A percentile compares a stretch with the other conserved stretches of the same genome.
These are phyloP conservation scores for Coremacera marginata DNA, from an alignment of 2,888 invertebrate species.

Conservation along the genomic window DNA sequence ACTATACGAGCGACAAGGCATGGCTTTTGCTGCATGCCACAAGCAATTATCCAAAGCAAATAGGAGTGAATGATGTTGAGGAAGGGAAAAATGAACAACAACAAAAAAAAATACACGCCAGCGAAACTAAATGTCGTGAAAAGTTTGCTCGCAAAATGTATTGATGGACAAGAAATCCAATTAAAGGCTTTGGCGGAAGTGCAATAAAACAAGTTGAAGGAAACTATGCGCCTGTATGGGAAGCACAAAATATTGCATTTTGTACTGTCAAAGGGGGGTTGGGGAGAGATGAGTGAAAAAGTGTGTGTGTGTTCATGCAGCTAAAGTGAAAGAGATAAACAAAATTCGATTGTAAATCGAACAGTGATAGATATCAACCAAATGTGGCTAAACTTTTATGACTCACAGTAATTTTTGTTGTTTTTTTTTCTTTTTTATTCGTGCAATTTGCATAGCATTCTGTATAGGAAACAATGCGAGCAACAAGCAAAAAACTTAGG, in stretches of 20 bases:
- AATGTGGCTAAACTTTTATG: too few species aligned
- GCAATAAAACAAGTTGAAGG: not conserved
- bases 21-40: not conserved
- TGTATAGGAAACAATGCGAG: not conserved
- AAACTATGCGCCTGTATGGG: too few species aligned
- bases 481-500: not conserved
- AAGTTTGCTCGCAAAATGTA: not conserved
- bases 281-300: too few species aligned
- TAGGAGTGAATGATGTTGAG: not conserved
- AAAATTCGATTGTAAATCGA: too few species aligned
- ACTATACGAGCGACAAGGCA: not conserved
- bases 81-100: not conserved
- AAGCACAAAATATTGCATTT: too few species aligned
- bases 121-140: not conserved
- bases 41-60: constrained; percentile 15
- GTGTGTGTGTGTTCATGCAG: too few species aligned
- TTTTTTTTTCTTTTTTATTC: not conserved
- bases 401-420: not conserved
- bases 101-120: not conserved
- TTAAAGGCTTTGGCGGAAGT: not conserved
- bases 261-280: too few species aligned
- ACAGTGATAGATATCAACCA: too few species aligned
- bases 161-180: constrained; percentile 4
- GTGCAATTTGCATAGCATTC: not conserved
- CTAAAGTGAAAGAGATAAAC: too few species aligned